Evolutionary conservation across 37 sponge, comb jelly and placozoan genomes (phyloP).

Genomic region (Crambe crambe): DNA sequence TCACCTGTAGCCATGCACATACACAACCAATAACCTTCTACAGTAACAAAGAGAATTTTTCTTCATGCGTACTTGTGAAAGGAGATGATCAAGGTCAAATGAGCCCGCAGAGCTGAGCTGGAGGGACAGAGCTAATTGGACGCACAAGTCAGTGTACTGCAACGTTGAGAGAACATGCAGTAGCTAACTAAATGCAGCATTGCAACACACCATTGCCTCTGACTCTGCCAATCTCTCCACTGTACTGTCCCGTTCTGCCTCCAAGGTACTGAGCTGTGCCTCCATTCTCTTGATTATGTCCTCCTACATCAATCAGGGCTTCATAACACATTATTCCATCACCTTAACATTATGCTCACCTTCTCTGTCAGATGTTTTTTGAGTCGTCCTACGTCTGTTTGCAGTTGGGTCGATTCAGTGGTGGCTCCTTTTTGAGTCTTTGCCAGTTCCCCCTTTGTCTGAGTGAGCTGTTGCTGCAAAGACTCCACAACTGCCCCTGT

Average conservation of each 20-base stretch:
- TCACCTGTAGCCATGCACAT: slow-evolving; percentile 20
- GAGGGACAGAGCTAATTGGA: slow-evolving; percentile 34
- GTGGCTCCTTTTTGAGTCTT: neutral
- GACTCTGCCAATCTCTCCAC: slow-evolving; percentile 19
- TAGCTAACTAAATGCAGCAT: neutral
- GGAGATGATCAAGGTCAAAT: slow-evolving; percentile 40
- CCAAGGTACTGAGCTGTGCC: slow-evolving; percentile 9
- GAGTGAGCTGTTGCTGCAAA: slow-evolving; percentile 39
- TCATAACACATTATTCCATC: neutral
- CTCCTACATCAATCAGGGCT: neutral
- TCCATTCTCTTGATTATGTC: neutral
- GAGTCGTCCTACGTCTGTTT: slow-evolving; percentile 45
- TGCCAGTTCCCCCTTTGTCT: neutral
- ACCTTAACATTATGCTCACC: neutral
- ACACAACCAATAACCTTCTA: neutral
- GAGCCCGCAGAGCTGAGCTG: slow-evolving; percentile 16
- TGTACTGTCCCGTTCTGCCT: slow-evolving; percentile 19
- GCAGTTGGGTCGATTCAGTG: slow-evolving; percentile 16
- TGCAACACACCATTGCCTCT: slow-evolving; percentile 28
- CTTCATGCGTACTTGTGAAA: slow-evolving; percentile 28
- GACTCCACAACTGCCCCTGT: slow-evolving; percentile 38
- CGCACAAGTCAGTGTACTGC: slow-evolving; percentile 56
- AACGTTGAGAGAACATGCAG: neutral
- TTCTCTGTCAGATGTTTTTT: slow-evolving; percentile 39
- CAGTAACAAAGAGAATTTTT: too few species aligned